These are phyloP conservation scores for Lateolabrax maculatus DNA, from an alignment of 2,797 vertebrate species.

Conservation along the genomic window DNA sequence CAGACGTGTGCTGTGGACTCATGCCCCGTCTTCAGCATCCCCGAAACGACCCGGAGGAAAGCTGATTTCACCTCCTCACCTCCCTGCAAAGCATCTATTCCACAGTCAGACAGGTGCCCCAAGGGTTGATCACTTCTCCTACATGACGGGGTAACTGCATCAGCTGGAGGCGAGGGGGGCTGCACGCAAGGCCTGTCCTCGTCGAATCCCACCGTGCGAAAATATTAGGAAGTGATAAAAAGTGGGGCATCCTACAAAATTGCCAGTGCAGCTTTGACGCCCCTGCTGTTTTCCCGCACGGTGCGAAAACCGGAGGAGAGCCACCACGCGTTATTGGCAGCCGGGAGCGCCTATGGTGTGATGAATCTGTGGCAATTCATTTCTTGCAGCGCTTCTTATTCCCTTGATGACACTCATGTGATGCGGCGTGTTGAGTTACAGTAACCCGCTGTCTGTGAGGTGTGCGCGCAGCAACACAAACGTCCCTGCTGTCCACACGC, in stretches of 20 bases:
- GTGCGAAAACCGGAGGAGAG: background rate
- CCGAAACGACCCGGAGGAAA: conserved; percentile 4
- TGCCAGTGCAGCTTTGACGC: background rate
- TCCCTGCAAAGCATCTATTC: background rate
- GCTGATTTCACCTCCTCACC: background rate
- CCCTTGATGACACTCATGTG: too few relatives aligned
- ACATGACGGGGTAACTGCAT: background rate
- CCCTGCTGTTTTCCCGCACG: conserved; percentile 5
- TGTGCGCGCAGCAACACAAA: background rate
- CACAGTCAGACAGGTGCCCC: too few relatives aligned
- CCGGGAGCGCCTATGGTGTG: background rate
- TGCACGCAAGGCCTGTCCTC: background rate
- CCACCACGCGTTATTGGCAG: background rate
- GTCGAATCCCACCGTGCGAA: background rate
- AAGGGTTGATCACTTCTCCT: background rate
- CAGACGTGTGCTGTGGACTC: conserved; percentile 18
- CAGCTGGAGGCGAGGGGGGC: background rate
- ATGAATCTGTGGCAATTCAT: background rate
- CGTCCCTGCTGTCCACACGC: background rate
- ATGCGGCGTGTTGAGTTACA: accelerated
- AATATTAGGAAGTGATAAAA: background rate
- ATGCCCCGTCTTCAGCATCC: background rate
- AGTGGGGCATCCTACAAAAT: background rate
- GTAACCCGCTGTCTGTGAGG: background rate
- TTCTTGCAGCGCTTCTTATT: too few relatives aligned